Conservation (phyloP, 1,140 invertebrate genomes). For the Forficula auricularia region DNA sequence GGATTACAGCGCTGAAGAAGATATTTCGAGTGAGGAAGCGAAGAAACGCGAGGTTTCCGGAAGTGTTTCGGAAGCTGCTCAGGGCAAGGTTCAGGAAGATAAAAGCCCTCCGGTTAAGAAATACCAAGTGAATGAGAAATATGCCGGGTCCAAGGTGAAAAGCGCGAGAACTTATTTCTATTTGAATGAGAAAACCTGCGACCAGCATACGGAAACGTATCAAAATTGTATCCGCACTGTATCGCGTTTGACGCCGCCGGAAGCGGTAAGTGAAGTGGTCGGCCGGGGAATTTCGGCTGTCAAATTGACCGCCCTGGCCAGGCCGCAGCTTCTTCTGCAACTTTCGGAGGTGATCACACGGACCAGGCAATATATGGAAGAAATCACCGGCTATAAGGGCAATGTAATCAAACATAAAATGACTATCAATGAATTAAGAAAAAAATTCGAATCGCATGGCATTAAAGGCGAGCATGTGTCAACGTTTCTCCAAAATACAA, state of each 20-base stretch:
- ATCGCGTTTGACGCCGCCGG: slow-evolving; percentile 34
- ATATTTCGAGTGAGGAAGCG: slow-evolving; percentile 77
- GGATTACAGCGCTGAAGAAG: slow-evolving; percentile 96
- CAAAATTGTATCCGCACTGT: slow-evolving; percentile 89
- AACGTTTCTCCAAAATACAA: too few relatives aligned
- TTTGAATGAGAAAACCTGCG: slow-evolving; percentile 91
- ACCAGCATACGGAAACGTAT: slow-evolving; percentile 96
- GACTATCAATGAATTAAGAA: too few relatives aligned
- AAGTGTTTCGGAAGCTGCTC: slow-evolving; percentile 12
- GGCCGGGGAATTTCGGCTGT: slow-evolving; percentile 26
- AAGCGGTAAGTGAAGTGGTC: too few relatives aligned
- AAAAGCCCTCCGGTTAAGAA: slow-evolving; percentile 23
- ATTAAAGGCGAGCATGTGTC: too few relatives aligned
- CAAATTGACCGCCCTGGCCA: slow-evolving; percentile 47
- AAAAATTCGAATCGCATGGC: too few relatives aligned
- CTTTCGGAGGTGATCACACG: slow-evolving; percentile 42
- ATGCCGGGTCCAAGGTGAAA: slow-evolving; percentile 87
- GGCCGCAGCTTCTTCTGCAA: slow-evolving; percentile 45
- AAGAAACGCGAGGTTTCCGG: slow-evolving; percentile 62
- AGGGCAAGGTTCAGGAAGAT: slow-evolving; percentile 11
- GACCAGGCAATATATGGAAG: slow-evolving; percentile 34
- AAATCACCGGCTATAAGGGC: slow-evolving; percentile 23
- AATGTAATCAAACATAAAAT: neutral
- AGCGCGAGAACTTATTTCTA: slow-evolving; percentile 97
- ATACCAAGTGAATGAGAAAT: slow-evolving; percentile 80